A percentile compares a stretch with the other conserved stretches of the same genome.
Evolutionary conservation across 2,888 invertebrate species (phyloP).

Genomic region (Ptilodon capucinus): DNA sequence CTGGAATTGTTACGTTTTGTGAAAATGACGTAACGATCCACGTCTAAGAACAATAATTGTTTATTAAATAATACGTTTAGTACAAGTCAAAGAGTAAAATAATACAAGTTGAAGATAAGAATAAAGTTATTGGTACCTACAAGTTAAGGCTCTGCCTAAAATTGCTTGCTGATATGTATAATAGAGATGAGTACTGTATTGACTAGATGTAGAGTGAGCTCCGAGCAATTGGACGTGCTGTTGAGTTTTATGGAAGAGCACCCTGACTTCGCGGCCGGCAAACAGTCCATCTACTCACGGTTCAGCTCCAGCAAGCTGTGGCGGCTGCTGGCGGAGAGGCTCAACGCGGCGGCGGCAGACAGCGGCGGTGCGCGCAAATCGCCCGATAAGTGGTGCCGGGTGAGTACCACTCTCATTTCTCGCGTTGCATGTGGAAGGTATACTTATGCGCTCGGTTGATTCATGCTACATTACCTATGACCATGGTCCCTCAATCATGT

Average conservation of each 20-base stretch:
- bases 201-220: conserved; percentile 70
- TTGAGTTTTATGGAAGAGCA: conserved; percentile 78
- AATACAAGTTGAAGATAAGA: too few relatives aligned
- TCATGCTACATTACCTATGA: too few relatives aligned
- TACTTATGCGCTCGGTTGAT: too few relatives aligned
- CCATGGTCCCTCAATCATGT: too few relatives aligned
- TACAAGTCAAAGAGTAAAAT: too few relatives aligned
- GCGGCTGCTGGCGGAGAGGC: conserved; percentile 69
- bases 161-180: conserved; percentile 20
- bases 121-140: too few relatives aligned
- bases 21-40: too few relatives aligned
- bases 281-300: conserved; percentile 71
- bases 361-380: conserved; percentile 70
- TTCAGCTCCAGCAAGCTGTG: conserved; percentile 75
- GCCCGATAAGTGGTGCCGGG: conserved; percentile 77
- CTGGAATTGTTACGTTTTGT: too few relatives aligned
- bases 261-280: conserved; percentile 73
- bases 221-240: conserved; percentile 69
- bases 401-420: conserved; percentile 30
- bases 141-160: not conserved
- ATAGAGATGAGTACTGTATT: conserved; percentile 63
- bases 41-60: too few relatives aligned
- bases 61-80: too few relatives aligned
- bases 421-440: too few relatives aligned
- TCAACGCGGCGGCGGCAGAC: conserved; percentile 71